phyloP scores from a whole-genome alignment of 2,888 invertebrate genomes.

The Microdon myrmicae region DNA sequence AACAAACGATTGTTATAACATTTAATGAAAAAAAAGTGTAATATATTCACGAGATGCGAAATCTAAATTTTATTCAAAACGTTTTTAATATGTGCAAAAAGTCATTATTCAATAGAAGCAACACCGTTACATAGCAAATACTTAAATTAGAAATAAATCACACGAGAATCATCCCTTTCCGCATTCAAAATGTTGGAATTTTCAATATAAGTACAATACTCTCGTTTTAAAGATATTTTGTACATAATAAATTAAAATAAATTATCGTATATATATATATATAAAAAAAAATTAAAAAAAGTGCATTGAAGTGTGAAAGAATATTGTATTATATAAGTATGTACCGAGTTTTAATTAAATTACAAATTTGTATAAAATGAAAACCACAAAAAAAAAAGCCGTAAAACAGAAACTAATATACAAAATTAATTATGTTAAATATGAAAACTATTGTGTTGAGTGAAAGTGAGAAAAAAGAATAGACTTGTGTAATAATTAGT shows the following conservation, averaged over 20 bases:
- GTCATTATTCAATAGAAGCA: conserved; percentile 37
- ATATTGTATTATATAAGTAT: too few relatives aligned
- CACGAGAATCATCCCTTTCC: conserved; percentile 31
- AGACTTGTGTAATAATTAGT: conserved; percentile 47
- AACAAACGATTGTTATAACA: too few relatives aligned
- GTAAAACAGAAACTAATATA: conserved; percentile 23
- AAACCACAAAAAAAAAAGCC: conserved; percentile 6
- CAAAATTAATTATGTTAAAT: conserved; percentile 35
- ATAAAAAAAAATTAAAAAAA: too few relatives aligned
- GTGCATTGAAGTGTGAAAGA: too few relatives aligned
- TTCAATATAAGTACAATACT: conserved; percentile 51
- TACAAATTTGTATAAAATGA: conserved; percentile 33
- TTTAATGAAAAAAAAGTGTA: too few relatives aligned
- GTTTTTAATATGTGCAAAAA: too few relatives aligned
- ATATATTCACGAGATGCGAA: too few relatives aligned
- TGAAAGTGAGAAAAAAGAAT: conserved; percentile 36
- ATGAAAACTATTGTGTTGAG: conserved; percentile 23
- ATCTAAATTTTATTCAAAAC: too few relatives aligned
- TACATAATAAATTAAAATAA: conserved; percentile 45
- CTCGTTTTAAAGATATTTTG: conserved; percentile 45
- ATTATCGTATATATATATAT: too few relatives aligned
- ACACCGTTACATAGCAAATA: conserved; percentile 48
- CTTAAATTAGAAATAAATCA: conserved; percentile 14
- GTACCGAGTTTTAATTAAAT: too few relatives aligned
- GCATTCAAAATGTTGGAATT: conserved; percentile 50